Evolutionary conservation across 2,888 invertebrate genomes (phyloP).

Genomic region (Emmelina monodactyla): DNA sequence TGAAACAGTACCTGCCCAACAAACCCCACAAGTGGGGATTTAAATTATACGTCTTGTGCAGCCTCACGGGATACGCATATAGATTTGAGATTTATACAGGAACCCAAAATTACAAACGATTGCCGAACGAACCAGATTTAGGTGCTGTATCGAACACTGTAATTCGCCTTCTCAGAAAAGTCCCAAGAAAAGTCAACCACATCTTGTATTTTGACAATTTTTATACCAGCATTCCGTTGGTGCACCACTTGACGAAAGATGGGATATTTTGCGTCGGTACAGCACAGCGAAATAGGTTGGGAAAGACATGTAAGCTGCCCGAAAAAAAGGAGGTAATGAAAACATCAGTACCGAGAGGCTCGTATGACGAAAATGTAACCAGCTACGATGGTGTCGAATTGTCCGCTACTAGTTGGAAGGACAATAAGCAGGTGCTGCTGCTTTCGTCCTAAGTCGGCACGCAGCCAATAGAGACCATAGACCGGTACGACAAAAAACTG

Average conservation of each 20-base stretch:
- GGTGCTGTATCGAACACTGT: slow-evolving; percentile 2
- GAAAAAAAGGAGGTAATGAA: slow-evolving; percentile 8
- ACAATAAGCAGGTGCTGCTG: slow-evolving; percentile 19
- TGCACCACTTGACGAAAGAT: slow-evolving; percentile 7
- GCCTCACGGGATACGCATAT: slow-evolving; percentile 4
- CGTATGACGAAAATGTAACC: slow-evolving; percentile 11
- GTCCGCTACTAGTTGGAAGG: slow-evolving; percentile 15
- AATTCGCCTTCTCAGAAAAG: slow-evolving; percentile 3
- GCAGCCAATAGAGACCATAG: slow-evolving; percentile 13
- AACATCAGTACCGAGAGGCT: slow-evolving; percentile 10
- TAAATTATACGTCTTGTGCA: slow-evolving; percentile 14
- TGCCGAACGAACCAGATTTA: not conserved
- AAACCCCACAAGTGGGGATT: slow-evolving; percentile 18
- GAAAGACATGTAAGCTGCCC: slow-evolving; percentile 11
- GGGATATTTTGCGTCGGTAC: slow-evolving; percentile 13
- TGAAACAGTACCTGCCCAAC: slow-evolving; percentile 16
- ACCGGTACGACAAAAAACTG: slow-evolving; percentile 7
- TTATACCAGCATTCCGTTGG: slow-evolving; percentile 5
- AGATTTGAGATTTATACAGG: slow-evolving; percentile 14
- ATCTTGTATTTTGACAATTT: slow-evolving; percentile 9
- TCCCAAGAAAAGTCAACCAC: slow-evolving; percentile 7
- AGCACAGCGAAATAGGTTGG: slow-evolving; percentile 14
- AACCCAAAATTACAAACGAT: slow-evolving; percentile 4
- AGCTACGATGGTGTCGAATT: slow-evolving; percentile 10
- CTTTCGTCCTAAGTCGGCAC: slow-evolving; percentile 20